Evolutionary conservation across 92 coral and sea anemone genomes (phyloP).

Genomic region (Porites evermanni): DNA sequence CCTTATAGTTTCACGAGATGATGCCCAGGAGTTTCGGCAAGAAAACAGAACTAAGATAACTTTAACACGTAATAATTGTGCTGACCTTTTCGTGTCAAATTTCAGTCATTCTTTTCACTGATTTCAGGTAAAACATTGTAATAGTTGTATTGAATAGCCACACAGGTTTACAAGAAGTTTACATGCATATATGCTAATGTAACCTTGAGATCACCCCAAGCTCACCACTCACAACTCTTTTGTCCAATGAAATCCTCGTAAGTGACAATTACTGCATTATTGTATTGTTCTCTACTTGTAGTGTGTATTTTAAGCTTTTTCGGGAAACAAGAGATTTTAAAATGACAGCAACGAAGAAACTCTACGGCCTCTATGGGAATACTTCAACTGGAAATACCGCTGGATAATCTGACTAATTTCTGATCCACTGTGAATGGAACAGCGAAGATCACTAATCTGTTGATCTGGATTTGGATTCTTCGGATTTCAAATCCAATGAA

Average conservation of each 20-base stretch:
- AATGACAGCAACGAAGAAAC: no score
- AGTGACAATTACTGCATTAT: constrained; percentile 48
- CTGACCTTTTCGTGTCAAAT: constrained; percentile 22
- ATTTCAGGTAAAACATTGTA: neutral
- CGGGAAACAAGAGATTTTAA: neutral
- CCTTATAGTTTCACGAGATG: no score
- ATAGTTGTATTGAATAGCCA: constrained; percentile 7
- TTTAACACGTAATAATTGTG: neutral
- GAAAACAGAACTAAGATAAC: no score
- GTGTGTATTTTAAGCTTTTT: constrained; percentile 30
- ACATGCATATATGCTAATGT: constrained; percentile 15
- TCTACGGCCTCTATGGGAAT: no score
- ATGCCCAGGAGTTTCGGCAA: no score
- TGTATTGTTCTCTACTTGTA: constrained; percentile 52
- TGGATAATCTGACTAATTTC: no score
- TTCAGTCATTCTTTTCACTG: neutral
- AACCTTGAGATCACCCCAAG: constrained; percentile 22
- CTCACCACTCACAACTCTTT: constrained; percentile 8
- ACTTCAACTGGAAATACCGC: no score
- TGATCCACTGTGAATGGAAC: no score
- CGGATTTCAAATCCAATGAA: no score
- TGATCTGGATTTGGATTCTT: no score
- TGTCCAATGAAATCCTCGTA: constrained; percentile 42
- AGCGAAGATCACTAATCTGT: no score
- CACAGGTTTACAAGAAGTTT: constrained; percentile 24